Percentiles rank a stretch among this genome's conserved stretches.
These are phyloP conservation scores for Drosophila rellima DNA, from an alignment of 2,888 invertebrate genomes.

Conservation along the genomic window DNA sequence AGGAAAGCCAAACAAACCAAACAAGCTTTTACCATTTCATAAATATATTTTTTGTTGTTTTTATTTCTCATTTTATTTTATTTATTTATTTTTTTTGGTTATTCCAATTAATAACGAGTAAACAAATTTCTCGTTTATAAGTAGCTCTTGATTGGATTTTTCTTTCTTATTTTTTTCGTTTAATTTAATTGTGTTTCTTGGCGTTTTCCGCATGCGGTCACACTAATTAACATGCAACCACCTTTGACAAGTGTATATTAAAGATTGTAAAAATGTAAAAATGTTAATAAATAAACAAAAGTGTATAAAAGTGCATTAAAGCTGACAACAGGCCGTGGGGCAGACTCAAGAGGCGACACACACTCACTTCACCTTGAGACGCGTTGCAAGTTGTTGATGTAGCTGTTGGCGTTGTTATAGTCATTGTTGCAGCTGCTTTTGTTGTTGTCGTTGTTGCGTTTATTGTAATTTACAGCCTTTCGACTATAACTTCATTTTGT, in stretches of 20 bases:
- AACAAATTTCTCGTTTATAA: conserved; percentile 39
- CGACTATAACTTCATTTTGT: conserved; percentile 67
- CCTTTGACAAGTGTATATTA: conserved; percentile 48
- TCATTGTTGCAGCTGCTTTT: conserved; percentile 33
- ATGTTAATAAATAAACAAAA: conserved; percentile 39
- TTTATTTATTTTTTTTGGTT: conserved; percentile 1
- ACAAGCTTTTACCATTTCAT: conserved; percentile 37
- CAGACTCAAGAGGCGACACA: conserved; percentile 53
- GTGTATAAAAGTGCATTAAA: conserved; percentile 51
- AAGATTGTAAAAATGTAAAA: conserved; percentile 7
- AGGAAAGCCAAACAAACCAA: neutral
- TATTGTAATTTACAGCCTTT: conserved; percentile 57
- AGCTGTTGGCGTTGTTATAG: conserved; percentile 17
- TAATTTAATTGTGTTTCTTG: conserved; percentile 12
- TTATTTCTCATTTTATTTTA: neutral
- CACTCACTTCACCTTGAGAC: conserved; percentile 66
- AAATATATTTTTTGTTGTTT: neutral
- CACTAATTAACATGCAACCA: conserved; percentile 51
- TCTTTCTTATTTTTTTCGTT: conserved; percentile 14
- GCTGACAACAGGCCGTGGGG: conserved; percentile 58
- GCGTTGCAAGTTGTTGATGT: conserved; percentile 43
- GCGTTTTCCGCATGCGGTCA: conserved; percentile 47
- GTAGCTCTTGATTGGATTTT: conserved; percentile 37
- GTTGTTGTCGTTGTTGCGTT: no score
- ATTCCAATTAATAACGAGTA: conserved; percentile 37